Evolutionary conservation across 2,888 invertebrate genomes (phyloP), one percentile per base, ranked within the genome.

Genomic region (Erpobdella octoculata): DNA sequence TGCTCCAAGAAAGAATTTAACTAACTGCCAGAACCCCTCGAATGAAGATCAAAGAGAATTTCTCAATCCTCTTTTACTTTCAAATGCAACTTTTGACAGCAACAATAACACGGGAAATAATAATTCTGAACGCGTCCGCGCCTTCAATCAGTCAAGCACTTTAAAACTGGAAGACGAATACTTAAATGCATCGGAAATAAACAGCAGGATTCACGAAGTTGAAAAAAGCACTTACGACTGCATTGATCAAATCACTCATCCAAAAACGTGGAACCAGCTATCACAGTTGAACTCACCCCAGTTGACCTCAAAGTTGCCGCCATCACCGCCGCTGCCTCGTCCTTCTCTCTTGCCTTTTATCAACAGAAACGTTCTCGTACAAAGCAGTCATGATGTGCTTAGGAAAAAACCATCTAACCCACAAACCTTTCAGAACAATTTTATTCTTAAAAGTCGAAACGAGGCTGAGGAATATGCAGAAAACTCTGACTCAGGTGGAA

Each of bases 171-270:
- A 33, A 5, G 62, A 62, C 18, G 62, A 62, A 9, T 62, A 62
- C 18, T 33, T 62, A 35, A 62, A 62, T 35, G 62, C 62, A n/a
- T 9, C 33, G 33, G 62, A 62, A 62, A 18, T 62, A 9, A 18
- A 35, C 35, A 4, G 33, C n/a, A n/a, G 28, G 9, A 25, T 4
- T 8, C 53, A 53, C 21, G 8, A 21, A 15, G 53, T 25, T 1
- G 28, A 1, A 21, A 53, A 53, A 9, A 6, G 53, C 53, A 53
- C 53, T 15, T 53, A 53, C 15, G 53, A 53, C n/a, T 25, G 5
- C 53, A 53, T 12, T 28, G 28, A 53, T 5, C 28, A 28, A 28
- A 53, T 21, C n/a, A 28, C 21, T 25, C 53, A 53, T n/a, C n/a
- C n/a, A n/a, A n/a, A n/a, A n/a, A n/a, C n/a, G n/a, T n/a, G n/a